phyloP scores from a whole-genome alignment of 1,140 invertebrate species.

The Drosophila jambulina region DNA sequence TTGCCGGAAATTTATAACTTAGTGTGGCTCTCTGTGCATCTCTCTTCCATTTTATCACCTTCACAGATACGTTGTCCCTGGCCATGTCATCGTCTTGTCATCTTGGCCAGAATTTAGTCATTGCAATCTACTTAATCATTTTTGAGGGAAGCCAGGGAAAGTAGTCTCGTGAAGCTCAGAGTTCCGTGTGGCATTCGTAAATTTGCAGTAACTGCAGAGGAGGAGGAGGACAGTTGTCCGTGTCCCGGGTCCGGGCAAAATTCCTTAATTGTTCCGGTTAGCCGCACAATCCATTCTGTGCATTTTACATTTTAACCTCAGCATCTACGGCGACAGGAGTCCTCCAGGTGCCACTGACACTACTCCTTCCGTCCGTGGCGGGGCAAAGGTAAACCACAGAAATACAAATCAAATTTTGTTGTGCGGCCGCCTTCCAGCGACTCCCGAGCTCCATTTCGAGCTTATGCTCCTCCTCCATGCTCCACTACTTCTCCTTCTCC shows the following conservation, averaged over 20 bases:
- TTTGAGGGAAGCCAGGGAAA: slow-evolving; percentile 24
- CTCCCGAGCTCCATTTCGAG: neutral
- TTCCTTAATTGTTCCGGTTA: slow-evolving; percentile 84
- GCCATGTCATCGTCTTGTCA: slow-evolving; percentile 63
- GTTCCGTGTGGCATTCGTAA: slow-evolving; percentile 69
- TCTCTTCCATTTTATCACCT: slow-evolving; percentile 33
- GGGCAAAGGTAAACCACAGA: slow-evolving; percentile 82
- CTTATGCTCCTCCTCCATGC: neutral
- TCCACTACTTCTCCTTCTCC: neutral
- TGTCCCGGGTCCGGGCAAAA: slow-evolving; percentile 50
- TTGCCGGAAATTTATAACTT: neutral
- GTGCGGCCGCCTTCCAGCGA: slow-evolving; percentile 56
- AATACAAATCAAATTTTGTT: slow-evolving; percentile 84
- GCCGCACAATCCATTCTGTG: slow-evolving; percentile 83
- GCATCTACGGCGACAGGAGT: slow-evolving; percentile 67
- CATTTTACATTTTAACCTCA: slow-evolving; percentile 84
- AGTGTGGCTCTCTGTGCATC: neutral
- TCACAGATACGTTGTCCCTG: slow-evolving; percentile 11
- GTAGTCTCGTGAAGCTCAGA: neutral
- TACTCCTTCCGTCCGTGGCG: slow-evolving; percentile 38
- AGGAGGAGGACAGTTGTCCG: neutral
- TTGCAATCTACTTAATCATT: slow-evolving; percentile 83
- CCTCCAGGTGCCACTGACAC: slow-evolving; percentile 79
- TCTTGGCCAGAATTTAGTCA: slow-evolving; percentile 77
- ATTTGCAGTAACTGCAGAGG: slow-evolving; percentile 59